Base-by-base conservation (phyloP, 1,140 invertebrate species). In the Pentalonia nigronervosa region DNA sequence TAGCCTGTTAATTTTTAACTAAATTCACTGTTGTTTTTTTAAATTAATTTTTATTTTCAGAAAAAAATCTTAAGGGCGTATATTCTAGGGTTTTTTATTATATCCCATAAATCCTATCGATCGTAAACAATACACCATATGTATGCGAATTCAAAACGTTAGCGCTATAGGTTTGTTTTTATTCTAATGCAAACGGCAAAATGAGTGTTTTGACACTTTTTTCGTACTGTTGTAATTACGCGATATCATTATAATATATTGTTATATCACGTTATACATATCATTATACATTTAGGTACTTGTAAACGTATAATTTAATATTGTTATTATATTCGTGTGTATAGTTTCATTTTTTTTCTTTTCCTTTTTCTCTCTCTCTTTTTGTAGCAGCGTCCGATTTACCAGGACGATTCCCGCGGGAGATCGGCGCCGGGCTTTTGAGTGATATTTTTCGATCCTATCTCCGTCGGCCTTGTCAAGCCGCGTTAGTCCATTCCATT, bases 401-500 rank as follows among this genome's bases (percentile, higher is more conserved):
- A 30, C 25, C 30, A 17, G 30, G 30, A 20, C 60, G n/a, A 76
- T 34, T 76, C 60, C 30, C 60, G 4, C 17, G 60, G 14, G 60
- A 76, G 30, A n/a, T 76, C n/a, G 14, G n/a, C 60, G 14, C 11
- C 14, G 14, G 60, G 60, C 60, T 76, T 76, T 76, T 14, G 30
- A 76, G 60, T n/a, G 60, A 76, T 76, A 76, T 76, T 76, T 76
- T 76, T 76, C 30, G 60, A 76, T 76, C 60, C 14, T 76, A 76
- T 76, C 60, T 76, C n/a, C 17, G 14, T 17, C 11, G 60, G n/a
- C n/a, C 60, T n/a, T 76, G 60, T 76, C 60, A 76, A 14, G 60
- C 60, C n/a, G 60, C 30, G 14, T 76, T 67, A 17, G 30, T 76
- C n/a, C 60, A 14, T 76, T 76, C n/a, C 6, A 14, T 76, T 76